A percentile compares a stretch with the other conserved stretches of the same genome.
Evolutionary conservation across 2,797 vertebrate species (phyloP).

Genomic region (Carapus acus): DNA sequence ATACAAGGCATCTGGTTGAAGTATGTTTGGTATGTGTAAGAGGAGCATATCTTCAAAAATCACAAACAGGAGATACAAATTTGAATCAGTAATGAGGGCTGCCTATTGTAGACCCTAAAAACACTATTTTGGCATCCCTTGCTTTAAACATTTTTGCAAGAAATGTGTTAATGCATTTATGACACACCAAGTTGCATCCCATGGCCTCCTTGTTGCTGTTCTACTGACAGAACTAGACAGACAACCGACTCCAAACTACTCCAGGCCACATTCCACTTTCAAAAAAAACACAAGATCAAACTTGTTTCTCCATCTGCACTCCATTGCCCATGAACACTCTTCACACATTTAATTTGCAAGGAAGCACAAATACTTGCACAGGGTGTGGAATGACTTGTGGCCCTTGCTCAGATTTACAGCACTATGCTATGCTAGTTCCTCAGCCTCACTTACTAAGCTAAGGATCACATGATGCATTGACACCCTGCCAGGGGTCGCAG

Average conservation of each 20-base stretch:
- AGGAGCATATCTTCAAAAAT: background rate
- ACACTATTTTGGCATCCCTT: too few species aligned
- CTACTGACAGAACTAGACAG: too few species aligned
- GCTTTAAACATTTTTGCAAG: too few species aligned
- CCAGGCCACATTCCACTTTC: too few species aligned
- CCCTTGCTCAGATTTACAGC: background rate
- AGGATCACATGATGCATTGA: background rate
- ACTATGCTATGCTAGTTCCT: background rate
- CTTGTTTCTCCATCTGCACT: conserved; percentile 14
- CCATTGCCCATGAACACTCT: background rate
- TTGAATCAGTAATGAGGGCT: background rate
- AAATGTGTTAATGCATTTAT: too few species aligned
- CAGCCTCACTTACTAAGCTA: background rate
- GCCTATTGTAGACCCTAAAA: too few species aligned
- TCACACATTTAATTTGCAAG: too few species aligned
- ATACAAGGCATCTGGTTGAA: background rate
- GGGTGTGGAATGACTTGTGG: conserved; percentile 50
- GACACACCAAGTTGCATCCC: background rate
- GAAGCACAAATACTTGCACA: conserved; percentile 44
- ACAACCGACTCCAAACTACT: too few species aligned
- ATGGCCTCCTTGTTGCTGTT: too few species aligned
- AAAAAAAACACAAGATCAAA: too few species aligned
- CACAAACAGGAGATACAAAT: background rate
- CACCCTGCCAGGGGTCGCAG: background rate
- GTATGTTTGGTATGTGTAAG: background rate